Evolutionary conservation across 2,797 vertebrate genomes (phyloP), one percentile per base, ranked within the genome.

Genomic region (Novumbra hubbsi): DNA sequence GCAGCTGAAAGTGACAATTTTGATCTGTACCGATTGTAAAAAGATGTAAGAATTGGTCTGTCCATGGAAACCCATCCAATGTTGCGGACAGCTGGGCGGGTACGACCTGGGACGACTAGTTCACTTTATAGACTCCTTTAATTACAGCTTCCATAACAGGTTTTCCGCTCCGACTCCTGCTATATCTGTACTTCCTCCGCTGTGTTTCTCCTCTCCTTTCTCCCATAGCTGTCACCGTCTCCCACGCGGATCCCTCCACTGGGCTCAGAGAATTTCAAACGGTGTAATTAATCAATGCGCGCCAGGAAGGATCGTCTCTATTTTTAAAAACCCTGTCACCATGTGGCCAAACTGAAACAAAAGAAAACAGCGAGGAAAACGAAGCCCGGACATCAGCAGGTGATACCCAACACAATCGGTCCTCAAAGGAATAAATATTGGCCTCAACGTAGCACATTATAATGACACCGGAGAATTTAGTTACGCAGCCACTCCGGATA

Each of bases 241-340:
- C 76, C 83, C 14, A 57, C 78, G 77, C 75, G 45, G 32, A 73
- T 80, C 76, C 71, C 78, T 63, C 81, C 87, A 77, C 89, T 78
- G 87, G 76, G 88, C 68, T 68, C 68, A 76, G 78, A 83, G 77
- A 78, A 84, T 87, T 88, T 78, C 80, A 85, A 88, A 89, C 88
- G 82, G 87, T 91, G 91, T 93, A 93, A 94, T 94, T 94, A 94
- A 94, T 88, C 86, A 93, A 91, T 77, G 69, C 72, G 72, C 71
- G 71, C 87, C 89, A 93, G 85, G 86, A 88, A 82, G 85, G 84
- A 88, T 88, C 77, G 83, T 77, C 78, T 88, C 91, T 94, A 92
- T 94, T 94, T 93, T 90, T 92, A 92, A 91, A 79, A 80, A 85
- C 79, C 79, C 76, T 80, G 79, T 88, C 89, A 85, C 72, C 62